Percentiles rank a stretch among this genome's conserved stretches.
Evolutionary conservation across 2,113 vertebrate genomes (phyloP).

Genomic region (Gnathonemus echidnorhynchus): DNA sequence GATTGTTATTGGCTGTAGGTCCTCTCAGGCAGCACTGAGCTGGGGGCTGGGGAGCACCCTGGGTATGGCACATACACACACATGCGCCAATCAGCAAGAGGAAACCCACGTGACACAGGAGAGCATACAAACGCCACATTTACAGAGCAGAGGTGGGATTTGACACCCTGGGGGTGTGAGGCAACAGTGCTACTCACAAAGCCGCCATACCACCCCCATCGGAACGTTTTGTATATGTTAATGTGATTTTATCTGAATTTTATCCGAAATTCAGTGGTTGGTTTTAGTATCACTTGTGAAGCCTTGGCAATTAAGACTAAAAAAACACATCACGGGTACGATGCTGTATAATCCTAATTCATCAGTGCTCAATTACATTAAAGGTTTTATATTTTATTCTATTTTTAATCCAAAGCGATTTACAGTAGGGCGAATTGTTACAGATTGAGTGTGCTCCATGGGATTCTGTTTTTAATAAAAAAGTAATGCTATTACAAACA

Average conservation of each 20-base stretch:
- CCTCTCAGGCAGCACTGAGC: neutral
- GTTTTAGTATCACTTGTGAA: neutral
- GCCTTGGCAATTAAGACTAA: neutral
- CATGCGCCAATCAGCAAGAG: neutral
- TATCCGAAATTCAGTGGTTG: neutral
- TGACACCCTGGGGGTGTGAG: neutral
- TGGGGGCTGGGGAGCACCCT: neutral
- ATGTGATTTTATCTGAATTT: neutral
- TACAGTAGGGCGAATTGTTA: neutral
- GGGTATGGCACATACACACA: neutral
- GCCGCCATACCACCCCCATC: neutral
- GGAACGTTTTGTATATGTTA: neutral
- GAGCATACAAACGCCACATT: neutral
- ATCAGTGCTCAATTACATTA: neutral
- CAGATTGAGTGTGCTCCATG: neutral
- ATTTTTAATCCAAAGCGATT: neutral
- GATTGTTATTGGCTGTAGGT: neutral
- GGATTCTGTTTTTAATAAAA: neutral
- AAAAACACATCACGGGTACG: neutral
- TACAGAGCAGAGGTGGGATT: neutral
- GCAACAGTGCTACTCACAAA: neutral
- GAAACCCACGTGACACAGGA: neutral
- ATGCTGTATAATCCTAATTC: neutral
- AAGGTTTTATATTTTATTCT: neutral
- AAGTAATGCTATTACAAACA: neutral